Percentiles rank a stretch among this genome's conserved stretches.
These are phyloP conservation scores for Phymorhynchus buccinoides DNA, from an alignment of 1,140 invertebrate genomes.

Conservation along the genomic window DNA sequence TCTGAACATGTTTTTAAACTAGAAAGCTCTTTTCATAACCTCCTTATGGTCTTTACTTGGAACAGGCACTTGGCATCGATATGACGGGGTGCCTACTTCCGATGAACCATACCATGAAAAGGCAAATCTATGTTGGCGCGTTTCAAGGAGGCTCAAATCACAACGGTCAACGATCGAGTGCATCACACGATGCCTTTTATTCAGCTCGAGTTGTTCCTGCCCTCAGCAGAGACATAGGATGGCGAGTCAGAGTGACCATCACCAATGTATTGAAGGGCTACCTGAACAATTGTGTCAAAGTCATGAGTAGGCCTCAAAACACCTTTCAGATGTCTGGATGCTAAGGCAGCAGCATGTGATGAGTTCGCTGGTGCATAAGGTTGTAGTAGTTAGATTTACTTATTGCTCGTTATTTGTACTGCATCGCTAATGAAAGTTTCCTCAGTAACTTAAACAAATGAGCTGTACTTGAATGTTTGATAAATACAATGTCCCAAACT, in stretches of 20 bases:
- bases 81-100: constrained; percentile 23
- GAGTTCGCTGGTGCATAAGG: background rate
- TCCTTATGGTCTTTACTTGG: background rate
- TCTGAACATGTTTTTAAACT: background rate
- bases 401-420: too few relatives aligned
- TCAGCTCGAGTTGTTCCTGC: constrained; percentile 7
- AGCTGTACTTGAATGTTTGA: too few relatives aligned
- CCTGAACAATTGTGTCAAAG: background rate
- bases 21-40: background rate
- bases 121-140: background rate
- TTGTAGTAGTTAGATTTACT: too few relatives aligned
- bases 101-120: background rate
- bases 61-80: background rate
- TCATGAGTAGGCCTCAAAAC: constrained; percentile 20
- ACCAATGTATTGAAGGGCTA: background rate
- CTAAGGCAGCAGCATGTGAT: background rate
- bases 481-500: too few relatives aligned
- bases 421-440: too few relatives aligned
- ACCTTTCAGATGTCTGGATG: constrained; percentile 19
- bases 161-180: background rate
- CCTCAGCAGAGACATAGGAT: background rate
- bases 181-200: background rate
- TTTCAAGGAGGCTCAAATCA: background rate
- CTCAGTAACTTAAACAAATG: too few relatives aligned
- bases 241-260: background rate